Base-by-base conservation (phyloP, 2,797 vertebrate species). In the Nyctibius grandis region DNA sequence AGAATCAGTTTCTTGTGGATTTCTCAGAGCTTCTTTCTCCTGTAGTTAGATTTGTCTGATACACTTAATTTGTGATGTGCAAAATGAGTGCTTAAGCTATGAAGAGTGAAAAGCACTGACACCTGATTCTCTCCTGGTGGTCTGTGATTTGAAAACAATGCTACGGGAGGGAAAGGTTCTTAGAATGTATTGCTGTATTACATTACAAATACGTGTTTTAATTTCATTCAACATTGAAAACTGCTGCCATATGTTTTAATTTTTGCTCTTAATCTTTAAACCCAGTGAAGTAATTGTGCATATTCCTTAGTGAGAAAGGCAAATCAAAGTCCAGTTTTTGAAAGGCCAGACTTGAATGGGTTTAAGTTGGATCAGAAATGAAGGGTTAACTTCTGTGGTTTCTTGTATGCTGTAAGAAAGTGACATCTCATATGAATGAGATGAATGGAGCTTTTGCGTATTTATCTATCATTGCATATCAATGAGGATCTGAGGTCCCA, bases 361-460 rank as follows among this genome's bases (percentile, higher is more conserved):
- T 89, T 89, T 87, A 77, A 87, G 9, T 36, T 76, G 57, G 45
- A 64, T 88, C 36, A 70, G 86, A 93, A 93, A 48, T 36, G 44
- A 85, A 75, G 38, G 22, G 42, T 89, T 95, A 87, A 68, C 16
- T 85, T 91, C 40, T 74, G 16, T 93, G 70, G 36, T 84, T 95
- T 80, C 44, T 33, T 92, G 3, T 64, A 10, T 76, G 34, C 85
- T 50, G 0, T 16, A 65, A 80, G 59, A 63, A 81, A 54, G 44
- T 48, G 47, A 6, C 6, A 25, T 78, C 69, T 72, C 23, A 0
- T 29, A 20, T 42, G 26, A 83, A 33, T 19, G 45, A 77, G 75
- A 82, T 69, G 10, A 84, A 61, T 77, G 34, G 53, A 63, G 69
- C 51, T 88, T 92, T 95, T 28, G 44, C 11, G 0, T 63, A 42